Evolutionary conservation across 1,140 invertebrate species (phyloP), one percentile per base, ranked within the genome.

Genomic region (Drosophila obscura): DNA sequence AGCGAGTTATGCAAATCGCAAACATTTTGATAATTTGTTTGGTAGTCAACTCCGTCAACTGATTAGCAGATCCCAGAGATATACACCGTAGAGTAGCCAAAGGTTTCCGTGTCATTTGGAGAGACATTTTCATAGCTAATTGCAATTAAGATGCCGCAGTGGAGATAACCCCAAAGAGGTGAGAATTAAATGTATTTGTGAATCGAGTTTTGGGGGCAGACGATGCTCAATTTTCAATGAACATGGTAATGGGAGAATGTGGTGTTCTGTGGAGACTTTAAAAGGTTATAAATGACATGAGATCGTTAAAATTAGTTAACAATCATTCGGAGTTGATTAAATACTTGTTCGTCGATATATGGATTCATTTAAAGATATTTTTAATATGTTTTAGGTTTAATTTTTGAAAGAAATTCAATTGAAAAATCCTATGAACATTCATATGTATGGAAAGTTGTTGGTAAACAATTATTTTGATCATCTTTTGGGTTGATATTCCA

Each of bases 41-140:
- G 66, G 78, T 87, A 74, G 80, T 64, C 57, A 57, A 46, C 50
- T 66, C 57, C 62, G 59, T 68, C 61, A 66, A 84, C 80, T 85
- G 80, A 84, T 84, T 85, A 82, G 78, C 57, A 87, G 81, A 85
- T 87, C 35, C 58, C 68, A 55, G 52, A 74, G 82, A 85, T 87
- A 74, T 11, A 39, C 3, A 39, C 11, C 1, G 35, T 39, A 4
- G 35, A 39, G 35, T 52, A 31, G 28, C 39, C 55, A 49, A 58
- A n/a, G 43, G 57, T 46, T 66, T 73, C 60, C 45, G 77, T 85
- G 81, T 84, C 65, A n/a, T 68, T 50, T 59, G 55, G 53, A 28
- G 53, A 28, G 60, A 82, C 72, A 83, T 87, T 81, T 81, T 75
- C 74, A 78, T 88, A 78, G 82, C 81, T 85, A 87, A 85, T 85